phyloP scores from a whole-genome alignment of 2,888 invertebrate species.

The Maniola hyperantus region DNA sequence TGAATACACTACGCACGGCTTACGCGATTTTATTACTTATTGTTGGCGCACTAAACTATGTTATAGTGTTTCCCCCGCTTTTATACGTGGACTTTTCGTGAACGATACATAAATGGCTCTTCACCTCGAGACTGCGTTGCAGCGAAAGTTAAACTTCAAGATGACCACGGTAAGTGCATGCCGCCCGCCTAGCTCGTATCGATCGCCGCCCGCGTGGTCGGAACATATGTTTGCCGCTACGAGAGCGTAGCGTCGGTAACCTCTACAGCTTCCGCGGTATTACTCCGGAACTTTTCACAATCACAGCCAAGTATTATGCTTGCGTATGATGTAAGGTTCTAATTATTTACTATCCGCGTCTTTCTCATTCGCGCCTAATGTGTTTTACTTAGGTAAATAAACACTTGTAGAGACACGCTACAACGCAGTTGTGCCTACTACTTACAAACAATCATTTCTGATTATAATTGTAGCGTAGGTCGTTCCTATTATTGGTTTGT shows the following conservation, averaged over 20 bases:
- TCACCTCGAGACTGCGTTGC: constrained; percentile 78
- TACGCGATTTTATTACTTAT: constrained; percentile 69
- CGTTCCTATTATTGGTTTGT: background rate
- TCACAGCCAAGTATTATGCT: constrained; percentile 21
- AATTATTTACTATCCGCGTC: constrained; percentile 46
- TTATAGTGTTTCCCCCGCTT: constrained; percentile 65
- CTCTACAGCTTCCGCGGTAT: constrained; percentile 45
- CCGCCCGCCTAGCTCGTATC: constrained; percentile 63
- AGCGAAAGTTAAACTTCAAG: constrained; percentile 81
- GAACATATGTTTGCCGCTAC: constrained; percentile 72
- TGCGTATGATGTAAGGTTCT: constrained; percentile 48
- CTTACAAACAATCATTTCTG: background rate
- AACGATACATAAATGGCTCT: constrained; percentile 66
- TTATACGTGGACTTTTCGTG: constrained; percentile 52
- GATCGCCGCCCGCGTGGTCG: constrained; percentile 72
- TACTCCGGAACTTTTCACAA: constrained; percentile 40
- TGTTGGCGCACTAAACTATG: constrained; percentile 65
- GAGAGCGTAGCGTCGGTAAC: constrained; percentile 51
- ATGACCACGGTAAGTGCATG: constrained; percentile 80
- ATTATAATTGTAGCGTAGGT: background rate
- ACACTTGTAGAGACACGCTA: constrained; percentile 68
- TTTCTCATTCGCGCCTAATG: constrained; percentile 46
- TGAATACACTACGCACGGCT: constrained; percentile 66
- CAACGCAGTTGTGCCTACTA: constrained; percentile 31
- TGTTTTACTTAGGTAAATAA: constrained; percentile 65